Evolutionary conservation across 2,797 vertebrate genomes (phyloP).

Genomic region (Schizothorax lantsangensis): DNA sequence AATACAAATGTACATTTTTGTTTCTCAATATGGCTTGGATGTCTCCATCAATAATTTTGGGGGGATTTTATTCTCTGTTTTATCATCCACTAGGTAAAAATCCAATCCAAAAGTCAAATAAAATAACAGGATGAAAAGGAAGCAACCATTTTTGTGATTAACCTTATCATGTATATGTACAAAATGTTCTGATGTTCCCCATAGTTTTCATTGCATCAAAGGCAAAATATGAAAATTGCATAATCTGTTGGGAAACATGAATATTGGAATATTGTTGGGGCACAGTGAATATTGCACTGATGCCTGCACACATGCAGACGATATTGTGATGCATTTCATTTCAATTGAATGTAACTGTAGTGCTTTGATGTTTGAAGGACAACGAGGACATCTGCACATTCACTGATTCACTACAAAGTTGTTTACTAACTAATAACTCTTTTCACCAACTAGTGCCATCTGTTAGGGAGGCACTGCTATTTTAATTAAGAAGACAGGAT

Average conservation of each 20-base stretch:
- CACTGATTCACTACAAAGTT: conserved; percentile 63
- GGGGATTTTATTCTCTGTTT: not conserved
- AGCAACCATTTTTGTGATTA: not conserved
- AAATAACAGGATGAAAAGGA: not conserved
- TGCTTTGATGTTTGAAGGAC: not conserved
- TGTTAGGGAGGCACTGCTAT: conserved; percentile 69
- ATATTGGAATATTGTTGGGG: not conserved
- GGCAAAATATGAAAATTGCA: not conserved
- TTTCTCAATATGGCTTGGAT: not conserved
- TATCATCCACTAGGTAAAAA: not conserved
- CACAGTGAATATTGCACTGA: not conserved
- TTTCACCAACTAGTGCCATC: conserved; percentile 69
- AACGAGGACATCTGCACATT: conserved; percentile 17
- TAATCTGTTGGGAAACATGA: not conserved
- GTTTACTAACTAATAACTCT: conserved; percentile 73
- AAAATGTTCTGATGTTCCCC: not conserved
- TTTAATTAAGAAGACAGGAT: conserved; percentile 71
- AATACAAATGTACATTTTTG: not conserved
- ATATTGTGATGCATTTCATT: not conserved
- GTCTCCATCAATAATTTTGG: not conserved
- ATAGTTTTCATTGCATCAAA: not conserved
- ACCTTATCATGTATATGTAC: not conserved
- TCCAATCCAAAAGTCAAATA: not conserved
- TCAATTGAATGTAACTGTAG: not conserved
- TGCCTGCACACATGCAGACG: not conserved